These are phyloP conservation scores for Strigamia maritima DNA, from an alignment of 2,888 invertebrate genomes.

Conservation along the genomic window DNA sequence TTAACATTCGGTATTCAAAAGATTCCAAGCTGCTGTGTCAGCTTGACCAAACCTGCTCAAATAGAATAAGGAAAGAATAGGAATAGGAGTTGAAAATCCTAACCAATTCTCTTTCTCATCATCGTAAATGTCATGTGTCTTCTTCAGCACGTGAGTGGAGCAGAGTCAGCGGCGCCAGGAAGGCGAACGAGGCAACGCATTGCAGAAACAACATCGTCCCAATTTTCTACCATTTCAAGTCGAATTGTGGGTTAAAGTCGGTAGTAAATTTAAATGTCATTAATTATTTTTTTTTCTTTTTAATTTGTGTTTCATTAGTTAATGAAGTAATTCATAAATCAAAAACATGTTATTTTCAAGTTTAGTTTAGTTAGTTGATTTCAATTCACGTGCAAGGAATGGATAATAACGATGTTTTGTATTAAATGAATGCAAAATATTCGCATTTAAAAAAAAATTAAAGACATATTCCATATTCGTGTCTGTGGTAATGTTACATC, in stretches of 20 bases:
- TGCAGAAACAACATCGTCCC: slow-evolving; percentile 9
- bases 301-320: too few relatives aligned
- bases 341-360: too few relatives aligned
- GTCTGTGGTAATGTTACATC: too few relatives aligned
- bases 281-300: too few relatives aligned
- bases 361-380: too few relatives aligned
- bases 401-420: too few relatives aligned
- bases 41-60: background rate
- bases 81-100: background rate
- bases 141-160: background rate
- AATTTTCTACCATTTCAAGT: background rate
- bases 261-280: too few relatives aligned
- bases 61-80: background rate
- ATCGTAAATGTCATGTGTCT: slow-evolving; percentile 11
- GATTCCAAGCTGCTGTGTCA: background rate
- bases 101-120: slow-evolving; percentile 24
- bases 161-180: slow-evolving; percentile 13
- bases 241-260: background rate
- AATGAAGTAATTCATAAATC: too few relatives aligned
- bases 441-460: too few relatives aligned
- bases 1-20: slow-evolving; percentile 14
- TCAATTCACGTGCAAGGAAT: too few relatives aligned
- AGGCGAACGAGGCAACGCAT: slow-evolving; percentile 17
- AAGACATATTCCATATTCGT: too few relatives aligned
- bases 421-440: too few relatives aligned